Evolutionary conservation across 2,113 vertebrate genomes (phyloP).

Genomic region (Rousettus leschenaultii): DNA sequence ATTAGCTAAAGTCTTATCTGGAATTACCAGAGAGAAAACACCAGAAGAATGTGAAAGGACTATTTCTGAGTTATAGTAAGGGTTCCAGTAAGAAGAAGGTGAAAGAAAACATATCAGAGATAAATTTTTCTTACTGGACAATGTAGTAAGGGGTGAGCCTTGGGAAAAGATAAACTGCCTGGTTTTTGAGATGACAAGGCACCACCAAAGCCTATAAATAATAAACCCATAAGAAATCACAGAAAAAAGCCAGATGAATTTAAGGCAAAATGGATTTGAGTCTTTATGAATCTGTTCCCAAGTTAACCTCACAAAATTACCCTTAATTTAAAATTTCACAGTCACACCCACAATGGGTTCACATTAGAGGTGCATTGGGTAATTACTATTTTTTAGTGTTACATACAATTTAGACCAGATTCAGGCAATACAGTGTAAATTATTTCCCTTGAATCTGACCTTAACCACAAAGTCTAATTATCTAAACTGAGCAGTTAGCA

Average conservation of each 20-base stretch:
- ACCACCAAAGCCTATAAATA: not conserved
- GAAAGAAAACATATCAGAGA: slow-evolving; percentile 3
- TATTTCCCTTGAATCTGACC: slow-evolving; percentile 22
- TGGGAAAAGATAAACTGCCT: not conserved
- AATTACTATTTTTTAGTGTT: slow-evolving; percentile 26
- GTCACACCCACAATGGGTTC: not conserved
- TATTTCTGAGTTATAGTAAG: not conserved
- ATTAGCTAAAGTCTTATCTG: not conserved
- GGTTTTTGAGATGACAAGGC: slow-evolving; percentile 6
- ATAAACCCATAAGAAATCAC: slow-evolving; percentile 9
- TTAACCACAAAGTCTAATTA: slow-evolving; percentile 57
- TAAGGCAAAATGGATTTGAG: slow-evolving; percentile 27
- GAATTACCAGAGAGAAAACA: not conserved
- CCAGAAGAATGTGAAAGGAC: not conserved
- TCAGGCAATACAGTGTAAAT: slow-evolving; percentile 43
- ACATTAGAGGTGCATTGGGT: not conserved
- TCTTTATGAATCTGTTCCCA: not conserved
- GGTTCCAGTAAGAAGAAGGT: not conserved
- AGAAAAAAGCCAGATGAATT: not conserved
- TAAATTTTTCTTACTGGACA: not conserved
- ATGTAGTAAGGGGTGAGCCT: not conserved
- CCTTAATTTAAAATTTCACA: slow-evolving; percentile 48
- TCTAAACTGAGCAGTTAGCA: slow-evolving; percentile 35
- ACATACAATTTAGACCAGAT: slow-evolving; percentile 24
- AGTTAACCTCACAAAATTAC: slow-evolving; percentile 24